A percentile compares a stretch with the other conserved stretches of the same genome.
Evolutionary conservation across 92 coral and sea anemone genomes (phyloP).

Genomic region (Heteractis magnifica): DNA sequence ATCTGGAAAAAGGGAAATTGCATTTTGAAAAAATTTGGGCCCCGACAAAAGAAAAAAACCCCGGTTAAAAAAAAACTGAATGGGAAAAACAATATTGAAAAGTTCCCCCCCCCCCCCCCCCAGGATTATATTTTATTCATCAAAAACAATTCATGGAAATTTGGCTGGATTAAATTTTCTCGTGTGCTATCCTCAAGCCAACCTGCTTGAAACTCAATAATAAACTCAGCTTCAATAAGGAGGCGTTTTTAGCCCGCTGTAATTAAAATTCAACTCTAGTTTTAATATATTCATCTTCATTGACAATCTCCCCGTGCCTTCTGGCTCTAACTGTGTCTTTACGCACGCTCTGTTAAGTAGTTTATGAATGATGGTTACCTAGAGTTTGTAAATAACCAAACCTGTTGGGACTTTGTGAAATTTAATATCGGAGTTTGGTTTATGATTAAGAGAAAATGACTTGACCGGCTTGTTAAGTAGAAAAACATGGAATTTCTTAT

Average conservation of each 20-base stretch:
- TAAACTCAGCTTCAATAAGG: neutral
- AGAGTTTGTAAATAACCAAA: neutral
- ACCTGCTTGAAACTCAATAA: neutral
- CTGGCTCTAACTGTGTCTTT: constrained; percentile 8
- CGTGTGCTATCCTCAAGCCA: neutral
- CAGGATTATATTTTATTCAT: neutral
- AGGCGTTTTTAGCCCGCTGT: constrained; percentile 21
- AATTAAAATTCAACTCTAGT: constrained; percentile 1
- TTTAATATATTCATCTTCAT: constrained; percentile 25
- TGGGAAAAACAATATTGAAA: neutral
- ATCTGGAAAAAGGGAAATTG: constrained; percentile 4
- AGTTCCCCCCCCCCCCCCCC: too few species aligned
- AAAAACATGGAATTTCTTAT: constrained; percentile 2
- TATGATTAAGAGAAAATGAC: neutral
- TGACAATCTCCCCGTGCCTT: constrained; percentile 15
- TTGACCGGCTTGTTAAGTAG: neutral
- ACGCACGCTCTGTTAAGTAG: constrained; percentile 5
- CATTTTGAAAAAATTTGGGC: constrained; percentile 13
- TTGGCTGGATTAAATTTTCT: too few species aligned
- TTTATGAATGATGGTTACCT: neutral
- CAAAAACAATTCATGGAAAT: too few species aligned
- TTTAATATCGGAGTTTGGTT: neutral
- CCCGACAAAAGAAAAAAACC: constrained; percentile 7
- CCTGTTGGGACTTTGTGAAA: neutral
- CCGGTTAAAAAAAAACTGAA: constrained; percentile 1